Conservation (phyloP, 2,888 invertebrate genomes). For the Colletes collaris region DNA sequence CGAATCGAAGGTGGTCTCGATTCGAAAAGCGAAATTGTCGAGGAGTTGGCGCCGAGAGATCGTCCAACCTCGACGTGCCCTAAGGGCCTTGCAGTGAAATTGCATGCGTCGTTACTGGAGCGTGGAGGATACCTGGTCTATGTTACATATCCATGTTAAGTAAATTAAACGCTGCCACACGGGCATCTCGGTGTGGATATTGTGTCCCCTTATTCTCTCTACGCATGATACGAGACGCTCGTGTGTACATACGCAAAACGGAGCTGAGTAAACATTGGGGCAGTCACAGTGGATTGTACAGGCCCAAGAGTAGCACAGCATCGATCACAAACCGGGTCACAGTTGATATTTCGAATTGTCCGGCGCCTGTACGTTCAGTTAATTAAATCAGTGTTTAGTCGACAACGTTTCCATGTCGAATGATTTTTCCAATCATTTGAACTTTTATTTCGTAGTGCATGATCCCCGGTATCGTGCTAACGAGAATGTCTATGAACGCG, state of each 20-base stretch:
- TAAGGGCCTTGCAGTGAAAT: constrained; percentile 60
- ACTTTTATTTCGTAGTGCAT: no score
- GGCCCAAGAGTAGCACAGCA: neutral
- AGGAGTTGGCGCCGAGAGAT: constrained; percentile 52
- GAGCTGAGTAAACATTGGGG: neutral
- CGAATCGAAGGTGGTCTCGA: constrained; percentile 48
- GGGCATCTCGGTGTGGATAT: constrained; percentile 34
- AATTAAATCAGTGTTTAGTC: no score
- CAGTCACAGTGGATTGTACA: neutral
- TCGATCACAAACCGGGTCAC: neutral
- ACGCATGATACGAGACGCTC: constrained; percentile 22
- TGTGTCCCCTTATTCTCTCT: constrained; percentile 41
- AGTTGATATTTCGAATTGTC: constrained; percentile 28
- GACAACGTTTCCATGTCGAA: no score
- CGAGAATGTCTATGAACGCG: no score
- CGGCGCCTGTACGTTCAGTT: neutral
- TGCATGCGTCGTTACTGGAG: constrained; percentile 64
- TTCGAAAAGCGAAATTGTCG: constrained; percentile 61
- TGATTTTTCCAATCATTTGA: no score
- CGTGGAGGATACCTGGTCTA: constrained; percentile 44
- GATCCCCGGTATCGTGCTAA: no score
- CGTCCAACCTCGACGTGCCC: constrained; percentile 64
- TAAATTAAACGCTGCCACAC: constrained; percentile 55
- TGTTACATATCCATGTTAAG: constrained; percentile 49
- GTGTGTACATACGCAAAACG: neutral